phyloP scores from a whole-genome alignment of 2,113 vertebrate species.

The Ceuthmochares aereus region DNA sequence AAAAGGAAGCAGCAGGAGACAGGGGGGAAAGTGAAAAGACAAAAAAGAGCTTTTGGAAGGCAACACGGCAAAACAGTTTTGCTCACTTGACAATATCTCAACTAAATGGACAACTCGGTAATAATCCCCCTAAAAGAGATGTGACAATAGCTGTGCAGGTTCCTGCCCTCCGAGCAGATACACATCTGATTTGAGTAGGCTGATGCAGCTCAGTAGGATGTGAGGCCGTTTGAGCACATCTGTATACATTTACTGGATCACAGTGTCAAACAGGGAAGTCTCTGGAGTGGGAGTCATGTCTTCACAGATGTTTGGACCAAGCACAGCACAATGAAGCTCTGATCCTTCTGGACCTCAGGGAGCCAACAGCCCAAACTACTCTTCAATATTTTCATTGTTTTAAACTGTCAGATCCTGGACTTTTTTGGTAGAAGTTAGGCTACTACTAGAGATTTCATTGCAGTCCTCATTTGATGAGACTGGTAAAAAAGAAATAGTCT shows the following conservation, averaged over 20 bases:
- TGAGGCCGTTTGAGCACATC: background rate
- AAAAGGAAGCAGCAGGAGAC: conserved; percentile 20
- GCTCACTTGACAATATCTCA: background rate
- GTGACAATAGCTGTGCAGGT: background rate
- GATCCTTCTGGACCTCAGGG: background rate
- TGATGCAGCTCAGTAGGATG: too few species aligned
- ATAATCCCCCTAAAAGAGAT: background rate
- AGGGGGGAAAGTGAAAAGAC: background rate
- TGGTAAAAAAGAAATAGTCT: background rate
- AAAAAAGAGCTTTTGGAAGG: background rate
- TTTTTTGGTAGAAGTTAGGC: background rate
- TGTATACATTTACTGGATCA: background rate
- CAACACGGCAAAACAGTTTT: background rate
- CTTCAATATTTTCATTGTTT: background rate
- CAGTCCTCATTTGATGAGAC: background rate
- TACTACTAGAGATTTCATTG: background rate
- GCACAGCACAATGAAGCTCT: background rate
- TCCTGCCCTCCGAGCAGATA: background rate
- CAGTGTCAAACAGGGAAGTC: background rate
- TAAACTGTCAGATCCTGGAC: background rate
- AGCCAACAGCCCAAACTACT: background rate
- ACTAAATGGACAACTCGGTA: background rate
- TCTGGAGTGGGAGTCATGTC: background rate
- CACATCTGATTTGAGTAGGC: background rate
- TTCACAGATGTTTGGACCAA: background rate